Base-by-base conservation (phyloP, 1,140 invertebrate genomes). In the Eriosoma lanigerum region DNA sequence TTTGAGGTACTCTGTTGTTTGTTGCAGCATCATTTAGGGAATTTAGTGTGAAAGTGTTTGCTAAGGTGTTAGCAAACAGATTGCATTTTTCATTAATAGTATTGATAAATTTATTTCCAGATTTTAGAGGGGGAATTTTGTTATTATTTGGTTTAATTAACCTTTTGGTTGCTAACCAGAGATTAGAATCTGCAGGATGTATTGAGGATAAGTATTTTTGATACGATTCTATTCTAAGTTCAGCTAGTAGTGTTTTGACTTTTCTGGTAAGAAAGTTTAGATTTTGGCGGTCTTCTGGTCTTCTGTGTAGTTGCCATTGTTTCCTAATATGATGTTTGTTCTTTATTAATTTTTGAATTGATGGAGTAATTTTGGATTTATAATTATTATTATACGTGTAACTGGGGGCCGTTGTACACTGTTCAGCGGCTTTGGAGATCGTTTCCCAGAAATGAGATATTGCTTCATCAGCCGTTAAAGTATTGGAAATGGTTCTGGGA, bases 161-260 rank as follows among this genome's bases (percentile, higher is more conserved):
- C 32, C 32, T 66, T 66, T 66, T 66, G 24, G 62, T 66, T 38
- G 62, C 32, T 19, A 66, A 32, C 62, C 62, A 44, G 8, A 19
- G 62, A 66, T 66, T 38, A n/a, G 62, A 66, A 29, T 66, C 62
- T 66, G 62, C 62, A 32, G 62, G 62, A 32, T 66, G 62, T 38
- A 66, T 66, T 44, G 24, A 9, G 13, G 62, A 66, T 66, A 66
- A 38, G 17, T 38, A 44, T 66, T 66, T 66, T 66, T 66, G 62
- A 32, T 66, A 66, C 26, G 13, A 32, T n/a, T 66, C 19, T 32
- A 66, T 66, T 19, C 62, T 38, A 8, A 32, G 62, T 66, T 66
- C 62, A 19, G 6, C 62, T 6, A 66, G 62, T 66, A 38, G 17
- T 26, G 19, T 66, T 66, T 68, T 68, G 38, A 68, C 38, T 44